Evolutionary conservation across 2,888 invertebrate genomes (phyloP), one percentile per base, ranked within the genome.

Genomic region (Osmoderma eremita): DNA sequence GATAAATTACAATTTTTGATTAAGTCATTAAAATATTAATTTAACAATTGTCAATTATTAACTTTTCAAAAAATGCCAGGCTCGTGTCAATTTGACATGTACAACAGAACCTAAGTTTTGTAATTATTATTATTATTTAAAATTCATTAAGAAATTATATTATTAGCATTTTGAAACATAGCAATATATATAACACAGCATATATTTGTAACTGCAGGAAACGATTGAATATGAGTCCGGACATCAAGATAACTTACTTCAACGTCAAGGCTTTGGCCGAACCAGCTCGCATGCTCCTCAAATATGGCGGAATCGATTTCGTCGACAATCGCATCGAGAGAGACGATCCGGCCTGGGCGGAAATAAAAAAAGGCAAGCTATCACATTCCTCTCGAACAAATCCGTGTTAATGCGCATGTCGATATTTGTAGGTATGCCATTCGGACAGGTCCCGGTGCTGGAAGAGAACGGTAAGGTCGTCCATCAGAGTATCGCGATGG

Each of bases 241-340:
- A 81, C 73, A 88, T 87, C 79, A 90, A 86, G 70, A 76, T 90
- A 22, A 86, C 85, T 68, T 90, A 90, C 73, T 90, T 89, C 78
- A 83, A 86, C 74, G 83, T 88, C 18, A 87, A 85, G 78, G 89
- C 86, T 13, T 79, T 89, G 51, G 89, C 83, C 36, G 90, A 90
- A 78, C 87, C 88, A 39, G 84, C 88, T 73, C 84, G 89, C 70
- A 87, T 87, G 70, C 80, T 90, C 5, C 80, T 90, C 68, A 86
- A 86, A 67, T 89, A 89, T 75, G 87, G 87, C 53, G 85, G 83
- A 67, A 78, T 86, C 63, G 84, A 87, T 69, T 90, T 88, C 75
- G 87, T 88, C 78, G 90, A 90, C 80, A 76, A 79, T 51, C 84
- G 89, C 65, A 81, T 89, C 67, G 83, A 85, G 61, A 77, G 81